These are phyloP conservation scores for Pseudopipra pipra DNA, from an alignment of 2,113 vertebrate genomes.

Conservation along the genomic window DNA sequence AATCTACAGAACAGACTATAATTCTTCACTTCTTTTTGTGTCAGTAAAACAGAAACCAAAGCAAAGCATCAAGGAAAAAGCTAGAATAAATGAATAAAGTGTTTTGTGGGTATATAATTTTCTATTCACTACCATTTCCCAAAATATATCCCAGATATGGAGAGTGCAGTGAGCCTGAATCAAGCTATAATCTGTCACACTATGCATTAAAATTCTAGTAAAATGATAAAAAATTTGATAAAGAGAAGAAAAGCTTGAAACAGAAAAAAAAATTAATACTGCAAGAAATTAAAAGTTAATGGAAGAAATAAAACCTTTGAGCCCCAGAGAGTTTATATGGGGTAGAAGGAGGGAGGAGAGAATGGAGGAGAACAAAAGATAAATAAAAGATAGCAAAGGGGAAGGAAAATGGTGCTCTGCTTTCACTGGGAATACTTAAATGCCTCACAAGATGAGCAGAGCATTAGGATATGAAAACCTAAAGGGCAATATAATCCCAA, in stretches of 20 bases:
- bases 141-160: background rate
- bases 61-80: background rate
- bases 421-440: constrained; percentile 29
- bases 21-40: background rate
- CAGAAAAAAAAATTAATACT: background rate
- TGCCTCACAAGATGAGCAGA: constrained; percentile 32
- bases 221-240: background rate
- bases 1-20: background rate
- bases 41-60: background rate
- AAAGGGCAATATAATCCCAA: constrained; percentile 43
- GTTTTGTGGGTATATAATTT: background rate
- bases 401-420: background rate
- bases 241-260: background rate
- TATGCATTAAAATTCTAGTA: background rate
- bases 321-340: background rate
- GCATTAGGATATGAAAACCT: constrained; percentile 37
- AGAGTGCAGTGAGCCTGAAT: background rate
- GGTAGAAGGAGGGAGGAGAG: background rate
- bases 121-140: background rate
- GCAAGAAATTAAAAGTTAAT: background rate
- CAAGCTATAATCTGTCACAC: background rate
- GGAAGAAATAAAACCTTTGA: background rate
- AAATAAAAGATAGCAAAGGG: constrained; percentile 23
- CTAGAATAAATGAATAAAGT: background rate
- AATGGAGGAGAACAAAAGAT: constrained; percentile 5